phyloP scores from a whole-genome alignment of 92 coral and sea anemone species.

The Hydrozoanthus gracilis region DNA sequence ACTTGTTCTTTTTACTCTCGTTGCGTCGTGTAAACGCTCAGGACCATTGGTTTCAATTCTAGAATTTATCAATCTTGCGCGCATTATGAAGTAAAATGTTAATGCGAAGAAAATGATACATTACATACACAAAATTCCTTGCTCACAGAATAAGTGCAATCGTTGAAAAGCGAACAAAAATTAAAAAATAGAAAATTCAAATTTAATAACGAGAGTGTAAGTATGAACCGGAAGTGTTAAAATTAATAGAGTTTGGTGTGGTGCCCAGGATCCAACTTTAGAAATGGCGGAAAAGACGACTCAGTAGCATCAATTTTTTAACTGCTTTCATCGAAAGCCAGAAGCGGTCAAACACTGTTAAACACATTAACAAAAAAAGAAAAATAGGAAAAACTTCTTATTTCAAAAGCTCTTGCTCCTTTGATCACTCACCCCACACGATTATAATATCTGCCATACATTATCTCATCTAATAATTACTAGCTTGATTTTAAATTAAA shows the following conservation, averaged over 20 bases:
- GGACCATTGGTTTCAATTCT: too few relatives aligned
- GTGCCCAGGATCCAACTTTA: constrained; percentile 16
- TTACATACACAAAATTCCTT: background rate
- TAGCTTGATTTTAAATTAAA: constrained; percentile 14
- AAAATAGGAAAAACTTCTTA: constrained; percentile 15
- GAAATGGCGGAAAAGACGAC: constrained; percentile 20
- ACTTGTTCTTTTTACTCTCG: too few relatives aligned
- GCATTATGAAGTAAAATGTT: background rate
- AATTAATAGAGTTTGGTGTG: constrained; percentile 16
- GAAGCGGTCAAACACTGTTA: constrained; percentile 12
- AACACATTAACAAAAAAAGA: constrained; percentile 10
- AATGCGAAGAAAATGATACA: background rate
- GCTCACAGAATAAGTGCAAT: background rate
- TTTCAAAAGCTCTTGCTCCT: too few relatives aligned
- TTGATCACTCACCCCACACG: constrained; percentile 20
- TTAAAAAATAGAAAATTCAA: constrained; percentile 13
- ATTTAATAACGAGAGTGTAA: constrained; percentile 7
- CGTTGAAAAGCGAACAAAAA: background rate
- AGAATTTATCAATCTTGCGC: too few relatives aligned
- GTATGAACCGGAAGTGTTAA: constrained; percentile 14
- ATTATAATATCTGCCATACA: constrained; percentile 15
- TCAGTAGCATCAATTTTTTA: constrained; percentile 10
- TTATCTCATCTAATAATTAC: constrained; percentile 15
- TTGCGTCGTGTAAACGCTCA: too few relatives aligned
- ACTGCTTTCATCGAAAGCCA: constrained; percentile 19